Percentiles rank a stretch among this genome's conserved stretches.
Evolutionary conservation across 2,113 vertebrate genomes (phyloP).

Genomic region (Microtus ochrogaster): DNA sequence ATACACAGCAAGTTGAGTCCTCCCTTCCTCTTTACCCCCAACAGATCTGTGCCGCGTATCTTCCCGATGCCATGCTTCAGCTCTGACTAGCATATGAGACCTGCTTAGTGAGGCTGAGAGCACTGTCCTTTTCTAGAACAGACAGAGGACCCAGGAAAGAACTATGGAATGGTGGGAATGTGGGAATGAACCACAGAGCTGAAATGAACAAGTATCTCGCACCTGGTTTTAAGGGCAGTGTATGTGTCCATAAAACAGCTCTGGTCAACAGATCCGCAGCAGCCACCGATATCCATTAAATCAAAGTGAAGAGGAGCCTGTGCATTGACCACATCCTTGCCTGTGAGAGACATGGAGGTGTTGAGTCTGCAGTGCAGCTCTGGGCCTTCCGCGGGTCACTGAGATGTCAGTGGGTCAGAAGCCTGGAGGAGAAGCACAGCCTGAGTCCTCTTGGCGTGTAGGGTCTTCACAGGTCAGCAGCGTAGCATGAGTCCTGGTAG

Average conservation of each 20-base stretch:
- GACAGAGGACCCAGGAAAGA: accelerated
- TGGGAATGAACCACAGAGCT: neutral
- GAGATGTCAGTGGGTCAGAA: neutral
- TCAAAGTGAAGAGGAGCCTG: no score
- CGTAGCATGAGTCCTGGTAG: neutral
- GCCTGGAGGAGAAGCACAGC: accelerated
- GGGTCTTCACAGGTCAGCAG: accelerated
- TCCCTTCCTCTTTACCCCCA: neutral
- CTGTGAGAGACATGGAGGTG: neutral
- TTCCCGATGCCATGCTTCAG: no score
- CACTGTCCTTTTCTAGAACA: accelerated
- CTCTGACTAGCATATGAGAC: neutral
- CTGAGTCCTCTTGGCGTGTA: accelerated
- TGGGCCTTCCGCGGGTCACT: no score
- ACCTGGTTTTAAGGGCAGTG: neutral
- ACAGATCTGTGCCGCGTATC: neutral
- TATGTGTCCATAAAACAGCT: accelerated
- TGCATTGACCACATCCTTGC: neutral
- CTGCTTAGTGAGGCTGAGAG: neutral
- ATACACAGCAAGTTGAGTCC: no score
- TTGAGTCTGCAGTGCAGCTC: neutral
- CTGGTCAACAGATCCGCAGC: neutral
- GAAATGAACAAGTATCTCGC: no score
- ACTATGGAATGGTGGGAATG: accelerated
- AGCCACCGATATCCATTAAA: neutral